These are phyloP conservation scores for Sitophilus oryzae DNA, from an alignment of 1,140 invertebrate genomes.

Conservation along the genomic window DNA sequence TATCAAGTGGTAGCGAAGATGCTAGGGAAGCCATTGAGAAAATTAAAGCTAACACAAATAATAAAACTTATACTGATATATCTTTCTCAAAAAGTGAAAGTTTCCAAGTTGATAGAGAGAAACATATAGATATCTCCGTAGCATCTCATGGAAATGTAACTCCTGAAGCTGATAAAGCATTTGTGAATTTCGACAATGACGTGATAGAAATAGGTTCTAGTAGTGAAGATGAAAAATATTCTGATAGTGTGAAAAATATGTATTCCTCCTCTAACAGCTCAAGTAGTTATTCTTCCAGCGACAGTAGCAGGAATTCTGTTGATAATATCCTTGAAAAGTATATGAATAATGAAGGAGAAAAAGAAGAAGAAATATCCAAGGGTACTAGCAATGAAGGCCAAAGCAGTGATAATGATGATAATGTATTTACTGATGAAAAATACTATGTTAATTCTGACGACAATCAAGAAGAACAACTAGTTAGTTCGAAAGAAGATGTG, in stretches of 20 bases:
- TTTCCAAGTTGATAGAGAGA: slow-evolving; percentile 16
- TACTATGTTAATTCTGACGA: neutral
- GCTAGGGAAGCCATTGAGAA: slow-evolving; percentile 14
- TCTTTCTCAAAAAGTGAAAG: neutral
- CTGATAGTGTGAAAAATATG: neutral
- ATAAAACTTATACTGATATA: neutral
- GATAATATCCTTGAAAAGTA: no score
- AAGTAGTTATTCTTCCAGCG: no score
- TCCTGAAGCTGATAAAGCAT: slow-evolving; percentile 9
- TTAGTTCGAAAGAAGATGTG: neutral
- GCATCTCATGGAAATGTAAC: neutral
- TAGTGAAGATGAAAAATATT: slow-evolving; percentile 13
- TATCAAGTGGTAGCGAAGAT: slow-evolving; percentile 25
- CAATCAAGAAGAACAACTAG: no score
- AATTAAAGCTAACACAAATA: slow-evolving; percentile 4
- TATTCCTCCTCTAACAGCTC: neutral
- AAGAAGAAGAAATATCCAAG: no score
- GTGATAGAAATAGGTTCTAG: slow-evolving; percentile 23
- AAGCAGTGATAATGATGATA: no score
- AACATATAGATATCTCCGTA: slow-evolving; percentile 10
- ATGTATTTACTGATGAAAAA: neutral
- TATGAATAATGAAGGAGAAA: no score
- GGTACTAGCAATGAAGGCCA: no score
- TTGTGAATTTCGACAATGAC: neutral
- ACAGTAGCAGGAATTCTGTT: no score